Conservation (phyloP, 2,113 vertebrate species). For the Cyrtonyx montezumae region DNA sequence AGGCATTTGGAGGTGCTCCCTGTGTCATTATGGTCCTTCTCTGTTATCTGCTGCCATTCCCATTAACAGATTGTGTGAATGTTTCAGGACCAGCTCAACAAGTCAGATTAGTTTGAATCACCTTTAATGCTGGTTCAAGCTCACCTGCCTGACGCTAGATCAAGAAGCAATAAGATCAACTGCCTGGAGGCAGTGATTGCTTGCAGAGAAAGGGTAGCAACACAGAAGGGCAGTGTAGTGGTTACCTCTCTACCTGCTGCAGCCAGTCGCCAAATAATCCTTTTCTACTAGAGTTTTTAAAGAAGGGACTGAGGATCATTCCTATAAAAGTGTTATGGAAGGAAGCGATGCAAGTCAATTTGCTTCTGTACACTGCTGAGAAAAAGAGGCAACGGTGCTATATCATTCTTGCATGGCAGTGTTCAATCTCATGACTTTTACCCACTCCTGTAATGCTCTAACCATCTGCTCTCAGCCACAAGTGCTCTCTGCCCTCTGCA, state of each 20-base stretch:
- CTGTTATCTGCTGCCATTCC: not conserved
- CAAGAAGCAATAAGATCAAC: not conserved
- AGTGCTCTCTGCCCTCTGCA: not conserved
- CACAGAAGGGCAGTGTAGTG: not conserved
- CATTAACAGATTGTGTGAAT: not conserved
- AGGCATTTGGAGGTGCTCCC: not conserved
- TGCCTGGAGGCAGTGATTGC: not conserved
- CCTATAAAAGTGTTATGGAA: not conserved
- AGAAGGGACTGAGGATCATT: not conserved
- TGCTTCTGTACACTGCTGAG: not conserved
- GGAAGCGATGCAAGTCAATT: not conserved
- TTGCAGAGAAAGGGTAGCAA: not conserved
- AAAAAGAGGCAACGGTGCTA: not conserved
- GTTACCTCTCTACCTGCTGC: not conserved
- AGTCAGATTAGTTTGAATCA: slow-evolving; percentile 39
- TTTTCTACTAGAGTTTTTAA: not conserved
- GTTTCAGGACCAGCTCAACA: not conserved
- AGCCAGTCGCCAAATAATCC: slow-evolving; percentile 22
- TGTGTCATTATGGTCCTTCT: fast-evolving
- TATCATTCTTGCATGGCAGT: not conserved
- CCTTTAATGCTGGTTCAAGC: not conserved
- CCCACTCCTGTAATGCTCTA: not conserved
- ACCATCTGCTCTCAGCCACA: not conserved
- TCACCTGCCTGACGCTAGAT: slow-evolving; percentile 19
- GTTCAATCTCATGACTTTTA: not conserved